These are phyloP conservation scores for Drosophila flavopinicola DNA, from an alignment of 2,888 invertebrate species.

Conservation along the genomic window DNA sequence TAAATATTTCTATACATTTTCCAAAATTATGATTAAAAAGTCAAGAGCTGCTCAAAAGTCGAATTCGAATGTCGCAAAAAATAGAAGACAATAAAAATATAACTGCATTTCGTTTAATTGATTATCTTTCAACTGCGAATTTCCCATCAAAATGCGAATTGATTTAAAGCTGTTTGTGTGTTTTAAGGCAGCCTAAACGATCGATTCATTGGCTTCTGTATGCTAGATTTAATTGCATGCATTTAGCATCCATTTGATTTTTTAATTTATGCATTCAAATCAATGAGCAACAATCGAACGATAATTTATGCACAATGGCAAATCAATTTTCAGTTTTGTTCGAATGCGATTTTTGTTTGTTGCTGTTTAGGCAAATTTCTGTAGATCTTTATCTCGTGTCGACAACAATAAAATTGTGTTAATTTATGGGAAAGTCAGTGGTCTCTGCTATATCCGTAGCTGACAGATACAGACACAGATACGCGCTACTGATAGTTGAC, in stretches of 20 bases:
- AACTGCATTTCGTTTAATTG: background rate
- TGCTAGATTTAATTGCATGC: constrained; percentile 63
- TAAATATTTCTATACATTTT: too few relatives aligned
- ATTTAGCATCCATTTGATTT: constrained; percentile 66
- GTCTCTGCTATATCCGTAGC: constrained; percentile 21
- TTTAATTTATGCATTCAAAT: constrained; percentile 66
- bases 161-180: background rate
- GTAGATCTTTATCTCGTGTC: constrained; percentile 75
- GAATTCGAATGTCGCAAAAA: too few relatives aligned
- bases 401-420: constrained; percentile 80
- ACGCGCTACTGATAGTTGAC: constrained; percentile 35
- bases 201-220: constrained; percentile 33
- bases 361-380: constrained; percentile 75
- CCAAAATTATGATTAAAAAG: too few relatives aligned
- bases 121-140: background rate
- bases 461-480: constrained; percentile 21
- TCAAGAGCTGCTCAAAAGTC: too few relatives aligned
- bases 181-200: constrained; percentile 1
- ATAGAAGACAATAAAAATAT: background rate
- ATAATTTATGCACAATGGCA: constrained; percentile 69
- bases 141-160: background rate
- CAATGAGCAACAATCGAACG: constrained; percentile 29
- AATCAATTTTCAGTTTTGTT: constrained; percentile 69
- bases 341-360: constrained; percentile 53
- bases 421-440: constrained; percentile 73